Conservation (phyloP, 2,113 vertebrate genomes). For the Cebus imitator region DNA sequence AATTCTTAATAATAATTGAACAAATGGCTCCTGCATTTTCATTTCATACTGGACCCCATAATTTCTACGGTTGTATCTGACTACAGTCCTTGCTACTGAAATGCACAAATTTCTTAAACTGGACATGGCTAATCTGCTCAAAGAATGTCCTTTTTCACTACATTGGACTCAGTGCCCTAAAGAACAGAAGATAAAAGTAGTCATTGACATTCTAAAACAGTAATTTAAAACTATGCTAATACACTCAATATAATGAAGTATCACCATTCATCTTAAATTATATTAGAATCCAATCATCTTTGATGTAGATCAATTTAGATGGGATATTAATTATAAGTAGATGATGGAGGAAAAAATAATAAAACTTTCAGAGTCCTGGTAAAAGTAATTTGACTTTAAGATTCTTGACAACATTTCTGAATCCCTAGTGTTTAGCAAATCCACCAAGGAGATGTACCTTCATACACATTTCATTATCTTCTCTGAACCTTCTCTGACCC, state of each 20-base stretch:
- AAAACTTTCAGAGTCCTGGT: neutral
- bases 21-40: neutral
- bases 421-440: neutral
- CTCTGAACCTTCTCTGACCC: neutral
- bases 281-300: slow-evolving; percentile 39
- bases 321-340: slow-evolving; percentile 45
- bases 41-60: neutral
- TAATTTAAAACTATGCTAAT: neutral
- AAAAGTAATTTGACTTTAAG: slow-evolving; percentile 46
- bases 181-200: neutral
- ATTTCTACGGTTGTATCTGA: neutral
- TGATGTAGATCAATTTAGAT: slow-evolving; percentile 34
- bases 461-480: neutral
- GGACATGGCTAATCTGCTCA: neutral
- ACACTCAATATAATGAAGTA: neutral
- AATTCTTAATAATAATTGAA: neutral
- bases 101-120: neutral
- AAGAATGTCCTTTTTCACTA: neutral
- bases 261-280: slow-evolving; percentile 19
- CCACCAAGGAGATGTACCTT: neutral
- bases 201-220: slow-evolving; percentile 19
- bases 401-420: neutral
- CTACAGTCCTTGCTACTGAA: neutral
- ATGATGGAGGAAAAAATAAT: neutral
- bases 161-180: neutral